A percentile compares a stretch with the other conserved stretches of the same genome.
These are phyloP conservation scores for Nibea coibor DNA, from an alignment of 2,113 vertebrate genomes.

Conservation along the genomic window DNA sequence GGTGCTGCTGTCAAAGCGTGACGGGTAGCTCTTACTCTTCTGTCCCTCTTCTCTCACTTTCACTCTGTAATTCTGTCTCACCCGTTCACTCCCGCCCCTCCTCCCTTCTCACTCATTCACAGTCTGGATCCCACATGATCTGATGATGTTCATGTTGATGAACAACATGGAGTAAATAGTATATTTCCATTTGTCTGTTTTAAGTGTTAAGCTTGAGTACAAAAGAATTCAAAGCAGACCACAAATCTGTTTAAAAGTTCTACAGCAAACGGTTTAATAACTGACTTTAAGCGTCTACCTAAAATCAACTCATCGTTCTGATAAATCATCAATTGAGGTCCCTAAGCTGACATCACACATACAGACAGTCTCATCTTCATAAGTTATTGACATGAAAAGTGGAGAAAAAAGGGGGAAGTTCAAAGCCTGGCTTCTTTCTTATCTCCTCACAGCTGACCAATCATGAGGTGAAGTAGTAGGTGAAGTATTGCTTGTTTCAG, in stretches of 20 bases:
- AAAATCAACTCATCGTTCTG: not conserved
- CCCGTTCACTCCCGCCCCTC: not conserved
- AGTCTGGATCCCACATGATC: constrained; percentile 3
- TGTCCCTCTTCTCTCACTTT: constrained; percentile 32
- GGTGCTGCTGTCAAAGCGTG: constrained; percentile 68
- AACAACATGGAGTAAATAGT: constrained; percentile 1
- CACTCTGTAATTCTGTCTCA: constrained; percentile 26
- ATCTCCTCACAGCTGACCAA: no score
- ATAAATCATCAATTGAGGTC: not conserved
- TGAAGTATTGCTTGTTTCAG: no score
- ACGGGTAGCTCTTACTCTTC: constrained; percentile 58
- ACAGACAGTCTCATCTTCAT: not conserved
- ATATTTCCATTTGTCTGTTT: constrained; percentile 33
- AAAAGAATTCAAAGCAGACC: not conserved
- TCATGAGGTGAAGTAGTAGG: no score
- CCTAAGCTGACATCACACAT: no score
- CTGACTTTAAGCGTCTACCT: not conserved
- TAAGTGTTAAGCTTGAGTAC: constrained; percentile 3
- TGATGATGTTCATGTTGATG: not conserved
- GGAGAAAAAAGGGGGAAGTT: not conserved
- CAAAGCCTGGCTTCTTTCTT: not conserved
- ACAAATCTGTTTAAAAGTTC: not conserved
- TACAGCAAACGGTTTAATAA: not conserved
- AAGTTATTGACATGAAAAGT: not conserved
- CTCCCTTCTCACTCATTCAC: not conserved